Percentiles rank a stretch among this genome's conserved stretches.
phyloP scores from a whole-genome alignment of 2,888 invertebrate species.

The Cepaea hortensis region DNA sequence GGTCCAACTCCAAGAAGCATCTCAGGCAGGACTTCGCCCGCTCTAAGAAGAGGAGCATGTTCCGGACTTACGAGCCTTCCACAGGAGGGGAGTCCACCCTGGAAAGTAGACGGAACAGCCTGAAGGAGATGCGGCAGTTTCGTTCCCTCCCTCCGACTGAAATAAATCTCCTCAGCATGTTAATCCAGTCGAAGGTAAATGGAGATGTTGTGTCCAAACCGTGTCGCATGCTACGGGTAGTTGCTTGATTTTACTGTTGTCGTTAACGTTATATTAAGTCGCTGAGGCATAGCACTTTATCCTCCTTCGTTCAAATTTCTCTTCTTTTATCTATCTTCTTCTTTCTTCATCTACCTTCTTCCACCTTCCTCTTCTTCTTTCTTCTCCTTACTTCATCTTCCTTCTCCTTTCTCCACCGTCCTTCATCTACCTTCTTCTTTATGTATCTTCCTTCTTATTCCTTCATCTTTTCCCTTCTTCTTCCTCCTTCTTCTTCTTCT shows the following conservation, averaged over 20 bases:
- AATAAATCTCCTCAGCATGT: conserved; percentile 78
- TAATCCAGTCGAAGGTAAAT: conserved; percentile 78
- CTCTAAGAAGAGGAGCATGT: conserved; percentile 77
- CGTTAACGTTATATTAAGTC: no score
- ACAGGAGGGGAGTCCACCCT: conserved; percentile 60
- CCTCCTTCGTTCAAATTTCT: no score
- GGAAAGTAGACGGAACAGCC: conserved; percentile 76
- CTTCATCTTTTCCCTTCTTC: background rate
- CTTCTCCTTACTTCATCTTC: background rate
- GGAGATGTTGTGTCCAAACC: background rate
- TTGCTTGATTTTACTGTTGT: background rate
- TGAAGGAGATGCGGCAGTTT: conserved; percentile 79
- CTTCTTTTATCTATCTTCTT: no score
- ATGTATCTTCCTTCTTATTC: conserved; percentile 24
- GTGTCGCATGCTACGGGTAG: no score
- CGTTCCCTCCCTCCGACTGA: conserved; percentile 79
- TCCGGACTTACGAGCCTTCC: conserved; percentile 75
- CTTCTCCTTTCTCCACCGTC: background rate
- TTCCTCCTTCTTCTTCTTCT: conserved; percentile 16
- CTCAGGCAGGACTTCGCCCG: conserved; percentile 78
- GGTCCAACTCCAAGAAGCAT: conserved; percentile 78
- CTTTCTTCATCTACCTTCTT: no score
- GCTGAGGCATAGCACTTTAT: no score
- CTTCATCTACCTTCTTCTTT: conserved; percentile 1
- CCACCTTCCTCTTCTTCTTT: conserved; percentile 3